These are phyloP conservation scores for Sminthurides aquaticus DNA, from an alignment of 2,888 invertebrate species.

Conservation along the genomic window DNA sequence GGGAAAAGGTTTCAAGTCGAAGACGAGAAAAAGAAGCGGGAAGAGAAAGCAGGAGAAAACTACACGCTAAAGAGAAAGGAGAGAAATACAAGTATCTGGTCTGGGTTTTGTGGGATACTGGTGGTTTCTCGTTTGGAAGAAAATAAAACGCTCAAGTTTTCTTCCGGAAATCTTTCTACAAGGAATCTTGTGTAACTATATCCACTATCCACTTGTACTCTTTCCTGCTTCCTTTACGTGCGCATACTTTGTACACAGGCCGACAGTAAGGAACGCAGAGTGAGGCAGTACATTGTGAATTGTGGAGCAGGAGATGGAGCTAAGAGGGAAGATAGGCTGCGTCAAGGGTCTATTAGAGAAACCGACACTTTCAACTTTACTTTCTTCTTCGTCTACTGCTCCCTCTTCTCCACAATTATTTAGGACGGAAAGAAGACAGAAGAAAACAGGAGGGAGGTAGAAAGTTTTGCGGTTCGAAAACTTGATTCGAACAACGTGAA, in stretches of 20 bases:
- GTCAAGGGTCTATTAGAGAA: background rate
- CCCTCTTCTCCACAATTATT: background rate
- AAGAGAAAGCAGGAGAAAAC: no score
- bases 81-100: no score
- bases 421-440: background rate
- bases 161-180: background rate
- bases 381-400: no score
- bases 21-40: no score
- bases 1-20: slow-evolving; percentile 2
- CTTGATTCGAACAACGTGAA: no score
- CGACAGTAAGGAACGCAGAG: no score
- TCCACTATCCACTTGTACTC: background rate
- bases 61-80: no score
- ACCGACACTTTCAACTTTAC: background rate
- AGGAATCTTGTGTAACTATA: background rate
- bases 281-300: no score
- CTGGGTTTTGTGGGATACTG: background rate
- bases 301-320: background rate
- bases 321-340: background rate
- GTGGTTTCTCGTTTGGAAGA: background rate
- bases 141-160: background rate
- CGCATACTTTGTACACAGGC: background rate
- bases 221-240: background rate
- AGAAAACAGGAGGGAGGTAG: background rate
- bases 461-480: no score